Evolutionary conservation across 2,797 vertebrate species (phyloP), one percentile per base, ranked within the genome.

Genomic region (Falco naumanni): DNA sequence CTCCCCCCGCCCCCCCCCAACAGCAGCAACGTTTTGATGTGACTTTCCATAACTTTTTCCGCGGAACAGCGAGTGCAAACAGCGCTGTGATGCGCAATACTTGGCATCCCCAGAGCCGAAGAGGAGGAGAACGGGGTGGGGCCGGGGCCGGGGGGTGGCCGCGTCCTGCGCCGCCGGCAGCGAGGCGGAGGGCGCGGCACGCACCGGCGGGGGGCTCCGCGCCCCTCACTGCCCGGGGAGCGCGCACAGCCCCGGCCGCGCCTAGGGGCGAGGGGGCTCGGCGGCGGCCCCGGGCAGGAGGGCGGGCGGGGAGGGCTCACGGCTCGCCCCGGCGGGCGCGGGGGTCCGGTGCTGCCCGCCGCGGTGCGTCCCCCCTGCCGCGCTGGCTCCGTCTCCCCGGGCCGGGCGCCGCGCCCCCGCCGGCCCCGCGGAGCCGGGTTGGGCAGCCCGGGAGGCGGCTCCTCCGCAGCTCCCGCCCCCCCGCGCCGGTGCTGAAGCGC

Each of bases 381-480:
- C 37, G 6, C 70, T 6, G 68, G 17, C 88, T 80, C 82, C 68
- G 28, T 68, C 25, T 78, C 45, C 16, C 48, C 64, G 77, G 86
- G 59, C 80, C 63, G 63, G 84, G 91, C 90, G 93, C 91, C 91
- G 95, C 92, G 94, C 90, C 95, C 82, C 89, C 64, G 60, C 50
- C 93, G 2, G 77, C 68, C 87, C 77, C 63, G 89, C 82, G 33
- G 85, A 89, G 87, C 94, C 78, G 87, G 95, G 90, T 93, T 95
- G 95, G 95, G 95, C 82, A 89, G 92, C 78, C 92, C 66, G 90
- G 90, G 94, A 95, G 95, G 95, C 95, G 94, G 91, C 95, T 93
- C 94, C 95, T 34, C 82, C n/a, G 57, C 92, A 93, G 95, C 95
- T 83, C 71, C 94, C 95, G 93, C 94, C 95, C 86, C 86, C 69